phyloP scores from a whole-genome alignment of 1,140 invertebrate species.

The Microplitis demolitor region DNA sequence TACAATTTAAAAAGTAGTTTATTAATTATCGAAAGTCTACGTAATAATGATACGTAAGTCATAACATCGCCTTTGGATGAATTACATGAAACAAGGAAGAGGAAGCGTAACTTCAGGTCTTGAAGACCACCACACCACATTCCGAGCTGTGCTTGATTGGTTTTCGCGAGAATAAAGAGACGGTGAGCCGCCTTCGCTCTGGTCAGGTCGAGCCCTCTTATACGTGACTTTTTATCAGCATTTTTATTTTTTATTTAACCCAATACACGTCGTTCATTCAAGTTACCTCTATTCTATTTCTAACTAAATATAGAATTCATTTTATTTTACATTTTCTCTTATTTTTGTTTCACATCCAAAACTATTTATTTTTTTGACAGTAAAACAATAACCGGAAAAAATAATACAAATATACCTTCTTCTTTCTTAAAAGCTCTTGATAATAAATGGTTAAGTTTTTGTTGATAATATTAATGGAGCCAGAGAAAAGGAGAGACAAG shows the following conservation, averaged over 20 bases:
- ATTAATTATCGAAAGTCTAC: no score
- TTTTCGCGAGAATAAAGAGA: conserved; percentile 33
- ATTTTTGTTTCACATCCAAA: not conserved
- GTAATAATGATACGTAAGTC: no score
- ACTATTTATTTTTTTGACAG: not conserved
- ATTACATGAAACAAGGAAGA: conserved; percentile 26
- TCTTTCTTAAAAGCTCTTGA: not conserved
- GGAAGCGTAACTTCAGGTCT: conserved; percentile 32
- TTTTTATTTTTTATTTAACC: not conserved
- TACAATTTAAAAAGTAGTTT: no score
- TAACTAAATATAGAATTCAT: no score
- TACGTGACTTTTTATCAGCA: not conserved
- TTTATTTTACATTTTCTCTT: not conserved
- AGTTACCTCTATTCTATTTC: no score
- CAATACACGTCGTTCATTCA: no score
- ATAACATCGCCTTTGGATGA: not conserved
- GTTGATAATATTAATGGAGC: conserved; percentile 16
- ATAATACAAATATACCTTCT: no score
- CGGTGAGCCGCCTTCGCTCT: conserved; percentile 3
- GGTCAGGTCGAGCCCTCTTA: conserved; percentile 20
- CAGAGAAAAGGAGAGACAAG: not conserved
- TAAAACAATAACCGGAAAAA: no score
- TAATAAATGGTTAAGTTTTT: not conserved
- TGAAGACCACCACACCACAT: conserved; percentile 35
- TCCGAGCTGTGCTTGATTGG: conserved; percentile 47